Evolutionary conservation across 2,113 vertebrate genomes (phyloP).

Genomic region (Micromys minutus): DNA sequence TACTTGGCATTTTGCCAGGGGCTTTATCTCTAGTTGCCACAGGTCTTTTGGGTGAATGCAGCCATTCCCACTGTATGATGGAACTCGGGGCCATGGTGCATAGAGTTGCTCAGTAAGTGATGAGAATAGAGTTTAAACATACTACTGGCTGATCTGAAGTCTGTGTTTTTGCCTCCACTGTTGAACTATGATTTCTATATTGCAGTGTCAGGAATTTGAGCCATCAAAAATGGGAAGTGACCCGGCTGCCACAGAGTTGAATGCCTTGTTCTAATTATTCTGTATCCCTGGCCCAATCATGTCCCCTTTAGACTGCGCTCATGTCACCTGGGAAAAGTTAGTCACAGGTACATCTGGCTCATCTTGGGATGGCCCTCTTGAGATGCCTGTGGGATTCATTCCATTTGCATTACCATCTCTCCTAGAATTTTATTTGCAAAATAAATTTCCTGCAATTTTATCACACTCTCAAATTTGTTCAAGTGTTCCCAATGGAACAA

Average conservation of each 20-base stretch:
- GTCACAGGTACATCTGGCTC: not conserved
- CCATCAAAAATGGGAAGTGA: not conserved
- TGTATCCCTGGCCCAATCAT: not conserved
- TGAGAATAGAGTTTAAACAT: not conserved
- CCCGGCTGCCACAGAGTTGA: not conserved
- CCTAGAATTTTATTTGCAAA: not conserved
- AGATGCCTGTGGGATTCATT: not conserved
- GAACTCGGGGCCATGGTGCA: not conserved
- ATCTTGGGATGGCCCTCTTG: not conserved
- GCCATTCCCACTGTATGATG: not conserved
- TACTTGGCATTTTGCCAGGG: not conserved
- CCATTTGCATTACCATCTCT: not conserved
- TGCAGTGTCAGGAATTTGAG: not conserved
- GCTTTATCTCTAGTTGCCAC: not conserved
- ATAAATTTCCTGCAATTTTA: not conserved
- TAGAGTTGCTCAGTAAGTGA: not conserved
- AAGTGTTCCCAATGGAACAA: not conserved
- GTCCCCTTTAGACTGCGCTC: not conserved
- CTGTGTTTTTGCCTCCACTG: not conserved
- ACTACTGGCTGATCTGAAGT: not conserved
- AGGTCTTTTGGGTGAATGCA: not conserved
- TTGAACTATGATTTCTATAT: slow-evolving; percentile 7
- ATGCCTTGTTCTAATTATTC: not conserved
- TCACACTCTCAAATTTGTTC: not conserved
- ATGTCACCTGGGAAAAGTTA: not conserved